Percentiles rank a stretch among this genome's conserved stretches.
These are phyloP conservation scores for Euura lappo DNA, from an alignment of 1,140 invertebrate species.

Conservation along the genomic window DNA sequence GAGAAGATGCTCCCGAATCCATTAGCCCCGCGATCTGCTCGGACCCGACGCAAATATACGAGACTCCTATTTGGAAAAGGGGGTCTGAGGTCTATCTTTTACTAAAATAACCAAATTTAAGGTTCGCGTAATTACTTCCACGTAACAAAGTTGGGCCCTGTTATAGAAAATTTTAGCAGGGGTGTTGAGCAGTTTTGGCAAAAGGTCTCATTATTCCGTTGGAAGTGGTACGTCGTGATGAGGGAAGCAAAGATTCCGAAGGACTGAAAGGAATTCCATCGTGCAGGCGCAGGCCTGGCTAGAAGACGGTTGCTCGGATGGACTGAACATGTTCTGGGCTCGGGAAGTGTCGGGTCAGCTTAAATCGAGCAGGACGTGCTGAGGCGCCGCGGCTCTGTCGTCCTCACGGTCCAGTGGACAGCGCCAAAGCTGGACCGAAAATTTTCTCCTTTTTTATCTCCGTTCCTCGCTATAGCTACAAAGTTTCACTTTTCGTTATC, in stretches of 20 bases:
- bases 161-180: too few relatives aligned
- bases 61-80: too few relatives aligned
- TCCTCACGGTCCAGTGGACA: slow-evolving; percentile 54
- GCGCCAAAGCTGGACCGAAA: slow-evolving; percentile 20
- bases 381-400: slow-evolving; percentile 53
- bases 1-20: background rate
- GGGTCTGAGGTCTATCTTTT: too few relatives aligned
- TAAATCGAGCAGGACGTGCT: slow-evolving; percentile 49
- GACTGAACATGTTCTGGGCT: slow-evolving; percentile 52
- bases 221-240: too few relatives aligned
- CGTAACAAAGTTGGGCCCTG: background rate
- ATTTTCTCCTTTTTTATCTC: background rate
- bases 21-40: background rate
- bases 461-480: background rate
- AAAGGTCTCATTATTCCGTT: too few relatives aligned
- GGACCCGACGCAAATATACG: background rate
- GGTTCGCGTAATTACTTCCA: background rate
- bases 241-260: slow-evolving; percentile 28
- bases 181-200: too few relatives aligned
- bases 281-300: slow-evolving; percentile 34
- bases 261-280: slow-evolving; percentile 17
- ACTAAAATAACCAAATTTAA: background rate
- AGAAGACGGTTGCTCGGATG: slow-evolving; percentile 10
- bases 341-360: slow-evolving; percentile 56
- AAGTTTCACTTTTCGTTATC: too few relatives aligned